phyloP scores from a whole-genome alignment of 2,888 invertebrate genomes.

The Aphelenchoides bicaudatus region DNA sequence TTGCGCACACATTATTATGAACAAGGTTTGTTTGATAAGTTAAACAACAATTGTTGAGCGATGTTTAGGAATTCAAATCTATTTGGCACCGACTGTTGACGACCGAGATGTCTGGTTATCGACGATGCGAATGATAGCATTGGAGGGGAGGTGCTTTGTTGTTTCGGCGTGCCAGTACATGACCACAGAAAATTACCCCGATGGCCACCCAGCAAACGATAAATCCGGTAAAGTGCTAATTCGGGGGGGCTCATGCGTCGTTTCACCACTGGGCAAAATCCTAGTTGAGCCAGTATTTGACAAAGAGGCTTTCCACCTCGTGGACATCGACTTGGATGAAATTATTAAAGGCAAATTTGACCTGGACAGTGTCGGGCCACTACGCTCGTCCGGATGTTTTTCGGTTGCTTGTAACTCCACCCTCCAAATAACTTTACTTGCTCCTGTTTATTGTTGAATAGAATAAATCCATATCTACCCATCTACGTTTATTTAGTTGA shows the following conservation, averaged over 20 bases:
- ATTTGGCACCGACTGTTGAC: conserved; percentile 55
- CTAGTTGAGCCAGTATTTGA: conserved; percentile 42
- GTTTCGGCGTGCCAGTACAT: conserved; percentile 54
- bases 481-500: no score
- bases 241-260: conserved; percentile 52
- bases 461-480: no score
- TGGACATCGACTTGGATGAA: conserved; percentile 34
- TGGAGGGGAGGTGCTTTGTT: conserved; percentile 56
- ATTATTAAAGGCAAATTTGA: conserved; percentile 34
- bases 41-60: background rate
- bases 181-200: conserved; percentile 40
- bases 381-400: conserved; percentile 38
- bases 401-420: conserved; percentile 31
- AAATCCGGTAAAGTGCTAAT: conserved; percentile 39
- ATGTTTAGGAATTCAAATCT: conserved; percentile 46
- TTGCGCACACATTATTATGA: conserved; percentile 23
- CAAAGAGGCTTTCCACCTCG: conserved; percentile 25
- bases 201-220: conserved; percentile 35
- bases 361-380: conserved; percentile 38
- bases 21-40: conserved; percentile 29
- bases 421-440: no score
- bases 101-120: conserved; percentile 53
- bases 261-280: conserved; percentile 49
- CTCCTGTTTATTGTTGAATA: no score
- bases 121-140: conserved; percentile 52